Percentiles rank a stretch among this genome's conserved stretches.
phyloP scores from a whole-genome alignment of 2,113 vertebrate species.

The Pedetes capensis region DNA sequence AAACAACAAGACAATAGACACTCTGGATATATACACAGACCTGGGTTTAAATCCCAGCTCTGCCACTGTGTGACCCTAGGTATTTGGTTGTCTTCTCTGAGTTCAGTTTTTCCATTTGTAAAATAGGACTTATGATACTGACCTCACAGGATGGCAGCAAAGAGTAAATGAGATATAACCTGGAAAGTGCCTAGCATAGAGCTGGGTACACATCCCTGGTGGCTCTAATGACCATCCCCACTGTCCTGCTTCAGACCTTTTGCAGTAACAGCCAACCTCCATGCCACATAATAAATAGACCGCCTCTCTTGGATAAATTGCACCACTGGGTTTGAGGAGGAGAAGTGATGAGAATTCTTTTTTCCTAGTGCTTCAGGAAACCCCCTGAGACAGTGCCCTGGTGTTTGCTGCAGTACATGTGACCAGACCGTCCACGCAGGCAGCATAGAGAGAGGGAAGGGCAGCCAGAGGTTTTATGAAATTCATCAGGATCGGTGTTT shows the following conservation, averaged over 20 bases:
- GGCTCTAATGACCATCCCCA: fast-evolving
- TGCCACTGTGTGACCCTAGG: neutral
- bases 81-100: neutral
- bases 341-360: neutral
- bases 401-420: neutral
- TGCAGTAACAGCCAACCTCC: neutral
- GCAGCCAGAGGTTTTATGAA: neutral
- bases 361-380: neutral
- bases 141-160: neutral
- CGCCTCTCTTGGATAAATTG: neutral
- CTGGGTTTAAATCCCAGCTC: neutral
- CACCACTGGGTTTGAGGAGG: neutral
- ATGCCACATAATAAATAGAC: neutral
- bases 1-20: too few species aligned
- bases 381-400: neutral
- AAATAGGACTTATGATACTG: neutral
- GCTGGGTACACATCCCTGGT: fast-evolving
- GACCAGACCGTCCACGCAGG: neutral
- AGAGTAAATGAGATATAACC: neutral
- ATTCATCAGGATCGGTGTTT: neutral
- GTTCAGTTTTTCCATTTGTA: neutral
- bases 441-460: neutral
- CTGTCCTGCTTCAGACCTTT: neutral
- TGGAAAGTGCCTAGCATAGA: fast-evolving
- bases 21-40: neutral